These are phyloP conservation scores for Macrocentrus cingulum DNA, from an alignment of 1,140 invertebrate genomes.

Conservation along the genomic window DNA sequence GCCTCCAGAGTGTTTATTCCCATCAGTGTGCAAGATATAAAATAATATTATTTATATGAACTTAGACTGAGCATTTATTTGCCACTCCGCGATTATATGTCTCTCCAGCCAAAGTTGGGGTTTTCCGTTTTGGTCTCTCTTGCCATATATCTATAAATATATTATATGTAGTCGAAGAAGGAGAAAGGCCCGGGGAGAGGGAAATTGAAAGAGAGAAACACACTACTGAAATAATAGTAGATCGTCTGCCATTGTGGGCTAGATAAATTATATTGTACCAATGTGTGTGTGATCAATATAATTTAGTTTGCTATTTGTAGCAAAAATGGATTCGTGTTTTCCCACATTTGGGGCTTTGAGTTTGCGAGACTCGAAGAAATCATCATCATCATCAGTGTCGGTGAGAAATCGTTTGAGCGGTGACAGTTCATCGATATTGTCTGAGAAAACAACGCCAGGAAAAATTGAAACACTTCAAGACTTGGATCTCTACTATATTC, in stretches of 20 bases:
- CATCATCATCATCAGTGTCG: constrained; percentile 29
- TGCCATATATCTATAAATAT: constrained; percentile 32
- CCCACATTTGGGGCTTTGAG: constrained; percentile 55
- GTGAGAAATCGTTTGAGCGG: constrained; percentile 41
- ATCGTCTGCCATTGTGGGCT: not conserved
- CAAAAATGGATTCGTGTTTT: constrained; percentile 59
- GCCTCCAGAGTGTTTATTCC: no score
- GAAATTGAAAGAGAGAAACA: constrained; percentile 17
- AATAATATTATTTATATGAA: no score
- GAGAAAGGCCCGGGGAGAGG: constrained; percentile 21
- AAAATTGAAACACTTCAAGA: constrained; percentile 62
- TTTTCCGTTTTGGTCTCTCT: constrained; percentile 6
- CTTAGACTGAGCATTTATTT: no score
- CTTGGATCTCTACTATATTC: constrained; percentile 63
- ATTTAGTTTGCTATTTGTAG: not conserved
- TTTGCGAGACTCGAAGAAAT: constrained; percentile 46
- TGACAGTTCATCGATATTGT: constrained; percentile 30
- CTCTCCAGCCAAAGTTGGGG: not conserved
- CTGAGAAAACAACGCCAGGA: constrained; percentile 33
- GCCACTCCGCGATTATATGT: no score
- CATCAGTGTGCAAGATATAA: no score
- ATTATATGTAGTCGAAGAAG: not conserved
- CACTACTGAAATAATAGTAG: constrained; percentile 22
- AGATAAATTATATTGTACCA: not conserved
- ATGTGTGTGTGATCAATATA: no score